A percentile compares a stretch with the other conserved stretches of the same genome.
Conservation (phyloP, 2,113 vertebrate genomes). For the Phocoena phocoena region DNA sequence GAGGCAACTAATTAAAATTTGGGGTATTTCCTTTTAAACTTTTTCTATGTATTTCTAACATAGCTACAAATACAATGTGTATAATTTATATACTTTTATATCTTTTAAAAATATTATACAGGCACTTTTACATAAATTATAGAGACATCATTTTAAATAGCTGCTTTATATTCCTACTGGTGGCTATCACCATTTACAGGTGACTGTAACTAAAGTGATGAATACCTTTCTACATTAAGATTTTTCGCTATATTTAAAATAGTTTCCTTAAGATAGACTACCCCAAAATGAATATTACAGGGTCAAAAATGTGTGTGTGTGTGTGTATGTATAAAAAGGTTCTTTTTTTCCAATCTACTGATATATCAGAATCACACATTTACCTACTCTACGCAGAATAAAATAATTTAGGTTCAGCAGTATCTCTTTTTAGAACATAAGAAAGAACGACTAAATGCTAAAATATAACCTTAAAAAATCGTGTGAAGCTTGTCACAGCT, state of each 20-base stretch:
- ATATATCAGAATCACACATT: background rate
- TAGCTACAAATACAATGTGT: background rate
- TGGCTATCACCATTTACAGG: background rate
- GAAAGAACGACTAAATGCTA: conserved; percentile 34
- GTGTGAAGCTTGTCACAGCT: background rate
- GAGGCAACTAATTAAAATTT: conserved; percentile 41
- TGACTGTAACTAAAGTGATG: background rate
- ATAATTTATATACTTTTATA: background rate
- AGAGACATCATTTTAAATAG: conserved; percentile 27
- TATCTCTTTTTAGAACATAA: conserved; percentile 51
- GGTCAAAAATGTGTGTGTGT: background rate
- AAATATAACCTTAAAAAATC: background rate
- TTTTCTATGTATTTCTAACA: conserved; percentile 12
- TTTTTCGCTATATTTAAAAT: conserved; percentile 26
- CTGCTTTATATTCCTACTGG: background rate
- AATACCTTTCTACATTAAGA: background rate
- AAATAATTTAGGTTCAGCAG: conserved; percentile 26
- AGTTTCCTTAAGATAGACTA: conserved; percentile 22
- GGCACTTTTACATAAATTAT: background rate
- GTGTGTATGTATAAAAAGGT: background rate
- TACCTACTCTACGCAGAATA: background rate
- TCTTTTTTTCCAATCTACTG: background rate
- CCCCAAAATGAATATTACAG: background rate
- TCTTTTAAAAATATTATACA: background rate
- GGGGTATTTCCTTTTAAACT: background rate